Evolutionary conservation across 2,888 invertebrate genomes (phyloP).

Genomic region (Heliconius charithonia): DNA sequence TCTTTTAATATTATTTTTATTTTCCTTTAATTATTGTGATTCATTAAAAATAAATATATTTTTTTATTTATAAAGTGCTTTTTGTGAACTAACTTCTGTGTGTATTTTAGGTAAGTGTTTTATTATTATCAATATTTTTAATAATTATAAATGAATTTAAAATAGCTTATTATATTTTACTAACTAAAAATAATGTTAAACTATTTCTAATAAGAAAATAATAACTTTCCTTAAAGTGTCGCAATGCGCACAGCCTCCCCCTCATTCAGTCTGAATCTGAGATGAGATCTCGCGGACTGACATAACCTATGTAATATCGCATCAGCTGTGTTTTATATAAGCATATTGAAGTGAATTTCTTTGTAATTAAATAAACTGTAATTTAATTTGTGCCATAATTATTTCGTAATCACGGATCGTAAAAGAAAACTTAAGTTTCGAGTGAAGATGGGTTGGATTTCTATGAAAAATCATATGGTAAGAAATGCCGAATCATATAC

Average conservation of each 20-base stretch:
- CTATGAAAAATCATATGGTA: constrained; percentile 82
- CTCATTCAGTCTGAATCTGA: constrained; percentile 72
- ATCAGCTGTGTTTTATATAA: constrained; percentile 35
- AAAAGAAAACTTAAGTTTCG: constrained; percentile 69
- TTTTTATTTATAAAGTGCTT: not conserved
- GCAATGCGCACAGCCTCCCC: constrained; percentile 83
- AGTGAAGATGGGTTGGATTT: constrained; percentile 80
- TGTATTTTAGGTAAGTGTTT: constrained; percentile 15
- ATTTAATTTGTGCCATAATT: constrained; percentile 8
- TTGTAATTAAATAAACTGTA: constrained; percentile 2
- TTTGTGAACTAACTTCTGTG: not conserved
- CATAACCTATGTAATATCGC: constrained; percentile 67
- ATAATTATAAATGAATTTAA: not conserved
- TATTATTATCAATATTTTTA: not conserved
- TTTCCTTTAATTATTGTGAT: not conserved
- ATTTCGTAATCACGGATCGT: constrained; percentile 62
- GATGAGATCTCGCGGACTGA: constrained; percentile 72
- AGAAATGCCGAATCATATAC: constrained; percentile 48
- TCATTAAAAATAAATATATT: not conserved
- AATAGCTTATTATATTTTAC: not conserved
- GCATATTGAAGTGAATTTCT: constrained; percentile 4
- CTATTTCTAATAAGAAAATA: constrained; percentile 28
- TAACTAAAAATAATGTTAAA: not conserved
- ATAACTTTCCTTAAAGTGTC: constrained; percentile 60
- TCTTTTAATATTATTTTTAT: not conserved